These are phyloP conservation scores for Drosophila vallismaia DNA, from an alignment of 2,888 invertebrate species.

Conservation along the genomic window DNA sequence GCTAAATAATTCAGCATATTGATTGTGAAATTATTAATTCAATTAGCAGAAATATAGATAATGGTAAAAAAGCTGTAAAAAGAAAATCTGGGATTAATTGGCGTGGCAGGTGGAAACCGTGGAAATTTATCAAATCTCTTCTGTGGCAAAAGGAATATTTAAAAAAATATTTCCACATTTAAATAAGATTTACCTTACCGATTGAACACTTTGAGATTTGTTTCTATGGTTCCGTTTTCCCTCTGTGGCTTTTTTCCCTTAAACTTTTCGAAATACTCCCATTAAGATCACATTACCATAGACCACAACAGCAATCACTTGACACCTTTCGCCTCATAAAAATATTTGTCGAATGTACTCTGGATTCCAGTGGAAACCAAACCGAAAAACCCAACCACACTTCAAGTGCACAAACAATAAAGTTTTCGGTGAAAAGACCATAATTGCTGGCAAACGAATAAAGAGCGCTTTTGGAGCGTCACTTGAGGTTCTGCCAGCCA, in stretches of 20 bases:
- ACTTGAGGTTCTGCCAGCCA: slow-evolving; percentile 31
- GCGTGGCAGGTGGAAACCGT: slow-evolving; percentile 2
- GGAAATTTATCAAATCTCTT: neutral
- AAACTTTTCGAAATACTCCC: slow-evolving; percentile 9
- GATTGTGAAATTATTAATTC: slow-evolving; percentile 59
- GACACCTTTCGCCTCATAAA: slow-evolving; percentile 29
- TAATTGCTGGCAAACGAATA: slow-evolving; percentile 8
- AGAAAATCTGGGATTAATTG: slow-evolving; percentile 51
- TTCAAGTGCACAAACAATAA: slow-evolving; percentile 20
- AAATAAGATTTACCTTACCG: neutral
- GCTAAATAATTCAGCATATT: slow-evolving; percentile 48
- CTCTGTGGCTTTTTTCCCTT: neutral
- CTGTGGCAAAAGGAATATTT: neutral
- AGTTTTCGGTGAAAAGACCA: slow-evolving; percentile 18
- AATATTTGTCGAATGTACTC: slow-evolving; percentile 27
- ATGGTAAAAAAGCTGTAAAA: slow-evolving; percentile 9
- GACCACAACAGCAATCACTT: slow-evolving; percentile 26
- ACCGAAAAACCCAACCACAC: slow-evolving; percentile 16
- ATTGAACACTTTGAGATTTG: neutral
- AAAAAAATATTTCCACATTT: neutral
- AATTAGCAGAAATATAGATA: slow-evolving; percentile 59
- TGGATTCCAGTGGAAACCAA: slow-evolving; percentile 7
- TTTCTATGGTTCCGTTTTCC: neutral
- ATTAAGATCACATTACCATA: slow-evolving; percentile 32
- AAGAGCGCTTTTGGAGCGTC: slow-evolving; percentile 24